Evolutionary conservation across 2,113 vertebrate species (phyloP), one percentile per base, ranked within the genome.

Genomic region (Sebastes fasciatus): DNA sequence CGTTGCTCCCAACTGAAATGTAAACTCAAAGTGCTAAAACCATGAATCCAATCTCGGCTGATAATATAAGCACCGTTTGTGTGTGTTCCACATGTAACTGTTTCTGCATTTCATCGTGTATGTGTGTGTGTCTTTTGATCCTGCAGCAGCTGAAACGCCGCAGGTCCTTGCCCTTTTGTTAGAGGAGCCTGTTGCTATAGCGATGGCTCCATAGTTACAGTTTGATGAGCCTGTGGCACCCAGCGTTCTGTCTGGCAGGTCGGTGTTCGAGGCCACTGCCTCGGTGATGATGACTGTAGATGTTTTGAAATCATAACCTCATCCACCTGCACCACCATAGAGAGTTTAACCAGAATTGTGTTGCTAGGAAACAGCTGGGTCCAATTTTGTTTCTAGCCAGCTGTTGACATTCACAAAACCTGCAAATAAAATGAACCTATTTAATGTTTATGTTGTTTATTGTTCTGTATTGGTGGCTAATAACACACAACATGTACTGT

Each of bases 151-250:
- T 58, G 61, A 77, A 52, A 55, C 17, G 17, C 79, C 11, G 43
- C 76, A 65, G 74, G 83, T 88, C 79, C 49, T 69, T 75, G 87
- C 74, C 79, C 86, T 91, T 88, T 85, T 70, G 77, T 82, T 61
- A 57, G 65, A 85, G 80, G 85, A 90, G 84, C 68, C 75, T 87
- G 90, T 92, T 93, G 86, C 90, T 74, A 89, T 88, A 61, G 77
- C 63, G 46, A 91, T 64, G 14, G 75, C 73, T 82, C 82, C 84
- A 79, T 60, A 51, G 84, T 61, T 67, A 83, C 69, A 11, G 60
- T 17, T 11, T 8, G 45, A n/a, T n/a, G 40, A 43, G 78, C 64
- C 23, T 14, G 60, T 49, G 66, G 76, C 42, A 54, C 45, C 61
- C 46, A 40, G 62, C 8, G 45, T 55, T 70, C 61, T 17, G 75